These are phyloP conservation scores for Campylomormyrus tamandua DNA, from an alignment of 2,113 vertebrate genomes.

Conservation along the genomic window DNA sequence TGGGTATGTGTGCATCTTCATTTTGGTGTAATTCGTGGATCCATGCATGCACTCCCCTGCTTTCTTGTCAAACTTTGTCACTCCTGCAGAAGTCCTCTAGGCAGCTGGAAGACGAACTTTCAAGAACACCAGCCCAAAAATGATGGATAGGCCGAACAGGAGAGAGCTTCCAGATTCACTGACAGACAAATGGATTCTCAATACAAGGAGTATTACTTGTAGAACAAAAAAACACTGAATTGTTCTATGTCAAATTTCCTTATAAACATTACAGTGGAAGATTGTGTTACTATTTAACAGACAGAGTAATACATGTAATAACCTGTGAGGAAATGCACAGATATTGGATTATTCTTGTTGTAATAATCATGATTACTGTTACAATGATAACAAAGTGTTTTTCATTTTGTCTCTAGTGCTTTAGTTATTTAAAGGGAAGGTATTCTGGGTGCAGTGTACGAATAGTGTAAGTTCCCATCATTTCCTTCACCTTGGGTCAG, in stretches of 20 bases:
- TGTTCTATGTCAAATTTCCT: not conserved
- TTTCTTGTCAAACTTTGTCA: not conserved
- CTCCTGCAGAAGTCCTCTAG: not conserved
- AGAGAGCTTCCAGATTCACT: not conserved
- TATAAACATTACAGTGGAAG: not conserved
- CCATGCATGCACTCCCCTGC: not conserved
- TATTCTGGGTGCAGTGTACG: not conserved
- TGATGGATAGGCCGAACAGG: not conserved
- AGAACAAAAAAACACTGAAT: not conserved
- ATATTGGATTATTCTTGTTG: not conserved
- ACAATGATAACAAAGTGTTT: not conserved
- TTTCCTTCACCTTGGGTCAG: not conserved
- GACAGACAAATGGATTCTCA: not conserved
- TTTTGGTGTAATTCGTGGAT: not conserved
- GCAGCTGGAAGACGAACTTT: not conserved
- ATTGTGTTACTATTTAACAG: not conserved
- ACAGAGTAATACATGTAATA: not conserved
- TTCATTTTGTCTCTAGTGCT: not conserved
- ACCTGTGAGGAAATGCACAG: not conserved
- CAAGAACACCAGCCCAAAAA: not conserved
- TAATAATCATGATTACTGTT: constrained; percentile 8
- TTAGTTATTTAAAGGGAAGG: not conserved
- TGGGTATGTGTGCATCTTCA: not conserved
- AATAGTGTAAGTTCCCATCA: not conserved
- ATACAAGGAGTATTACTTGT: not conserved